Evolutionary conservation across 2,797 vertebrate genomes (phyloP), one percentile per base, ranked within the genome.

Genomic region (Sebastes diploproa): DNA sequence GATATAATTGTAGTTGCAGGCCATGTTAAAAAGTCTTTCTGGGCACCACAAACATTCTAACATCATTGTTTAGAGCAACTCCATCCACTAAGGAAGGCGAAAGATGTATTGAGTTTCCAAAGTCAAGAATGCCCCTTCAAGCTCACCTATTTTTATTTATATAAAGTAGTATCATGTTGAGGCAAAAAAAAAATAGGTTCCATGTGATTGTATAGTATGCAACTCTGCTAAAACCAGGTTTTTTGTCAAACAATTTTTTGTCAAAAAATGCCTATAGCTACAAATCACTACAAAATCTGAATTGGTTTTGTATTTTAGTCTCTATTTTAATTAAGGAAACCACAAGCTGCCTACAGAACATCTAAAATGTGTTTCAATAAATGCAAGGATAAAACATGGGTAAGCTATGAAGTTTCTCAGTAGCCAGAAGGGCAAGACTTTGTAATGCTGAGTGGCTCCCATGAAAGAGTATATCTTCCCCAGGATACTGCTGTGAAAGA

Each of bases 401-500:
- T 13, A 63, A 68, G 62, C 56, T 38, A 34, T 54, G 29, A 69
- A 83, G 54, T 58, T 72, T 16, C 68, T 80, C 62, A 56, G 78
- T 72, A 74, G 65, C 70, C 20, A 50, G 63, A 76, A 85, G 74
- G 27, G 27, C 4, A 58, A 64, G 30, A 56, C 59, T 63, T 76
- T 72, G 34, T 79, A 69, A 69, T 69, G 73, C 78, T 58, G 18
- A 71, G 27, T 70, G 52, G 54, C 71, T 85, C 82, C 71, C 59
- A 25, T 58, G 67, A 78, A 63, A 77, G 20, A 72, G 42, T 52
- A 20, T 23, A 16, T 82, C 22, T 72, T 75, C 80, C 60, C 56
- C 10, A 66, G 78, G 76, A 62, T 81, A 29, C 65, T 46, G 36
- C 70, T 75, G 36, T 36, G 36, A 86, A 87, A 83, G 56, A 73